Evolutionary conservation across 2,888 invertebrate genomes (phyloP).

Genomic region (Pogonocherus hispidulus): DNA sequence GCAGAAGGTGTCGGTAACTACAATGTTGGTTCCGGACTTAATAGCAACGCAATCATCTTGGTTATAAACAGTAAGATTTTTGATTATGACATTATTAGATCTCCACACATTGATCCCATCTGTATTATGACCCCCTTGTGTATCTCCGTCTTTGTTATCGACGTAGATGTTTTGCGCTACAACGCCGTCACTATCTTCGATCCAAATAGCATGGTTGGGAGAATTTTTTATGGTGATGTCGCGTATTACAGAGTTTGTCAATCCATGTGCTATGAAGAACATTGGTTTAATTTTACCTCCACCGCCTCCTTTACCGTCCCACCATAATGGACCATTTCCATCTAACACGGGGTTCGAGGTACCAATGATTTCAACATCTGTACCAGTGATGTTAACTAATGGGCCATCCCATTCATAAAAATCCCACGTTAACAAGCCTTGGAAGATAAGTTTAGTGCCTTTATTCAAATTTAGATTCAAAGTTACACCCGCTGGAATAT

Average conservation of each 20-base stretch:
- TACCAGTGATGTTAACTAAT: slow-evolving; percentile 23
- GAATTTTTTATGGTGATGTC: slow-evolving; percentile 25
- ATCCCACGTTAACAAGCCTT: slow-evolving; percentile 13
- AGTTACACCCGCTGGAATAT: neutral
- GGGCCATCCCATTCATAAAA: slow-evolving; percentile 34
- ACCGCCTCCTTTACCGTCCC: slow-evolving; percentile 21
- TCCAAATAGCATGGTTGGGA: slow-evolving; percentile 32
- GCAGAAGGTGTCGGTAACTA: slow-evolving; percentile 44
- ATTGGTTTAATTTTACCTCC: slow-evolving; percentile 31
- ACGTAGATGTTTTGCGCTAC: neutral
- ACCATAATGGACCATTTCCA: neutral
- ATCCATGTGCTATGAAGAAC: slow-evolving; percentile 24
- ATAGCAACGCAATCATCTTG: slow-evolving; percentile 53
- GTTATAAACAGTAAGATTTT: slow-evolving; percentile 45
- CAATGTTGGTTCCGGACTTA: slow-evolving; percentile 42
- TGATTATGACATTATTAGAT: slow-evolving; percentile 30
- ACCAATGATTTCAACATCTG: neutral
- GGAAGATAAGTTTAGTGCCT: slow-evolving; percentile 5
- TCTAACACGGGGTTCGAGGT: neutral
- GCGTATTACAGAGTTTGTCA: slow-evolving; percentile 23
- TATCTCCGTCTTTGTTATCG: neutral
- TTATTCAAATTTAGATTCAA: slow-evolving; percentile 22
- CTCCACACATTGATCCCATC: neutral
- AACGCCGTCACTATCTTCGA: neutral
- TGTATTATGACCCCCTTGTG: neutral